Evolutionary conservation across 2,113 vertebrate species (phyloP).

Genomic region (Edolisoma coerulescens): DNA sequence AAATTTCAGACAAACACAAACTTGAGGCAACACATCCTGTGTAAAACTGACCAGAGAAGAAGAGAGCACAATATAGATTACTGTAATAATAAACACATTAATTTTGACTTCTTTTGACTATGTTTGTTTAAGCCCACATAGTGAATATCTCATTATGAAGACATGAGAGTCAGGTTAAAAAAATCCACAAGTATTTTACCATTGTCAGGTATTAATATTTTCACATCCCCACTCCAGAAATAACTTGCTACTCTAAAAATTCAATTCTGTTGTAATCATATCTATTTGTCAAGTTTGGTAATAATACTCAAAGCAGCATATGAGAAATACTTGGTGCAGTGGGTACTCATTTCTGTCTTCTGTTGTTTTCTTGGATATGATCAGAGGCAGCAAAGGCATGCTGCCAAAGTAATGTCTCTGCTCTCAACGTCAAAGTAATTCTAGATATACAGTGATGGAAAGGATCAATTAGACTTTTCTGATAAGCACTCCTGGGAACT

Average conservation of each 20-base stretch:
- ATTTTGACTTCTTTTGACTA: background rate
- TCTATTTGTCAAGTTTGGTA: background rate
- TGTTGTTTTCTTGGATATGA: background rate
- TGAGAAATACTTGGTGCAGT: background rate
- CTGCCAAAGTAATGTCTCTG: background rate
- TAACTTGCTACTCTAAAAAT: background rate
- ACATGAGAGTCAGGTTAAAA: background rate
- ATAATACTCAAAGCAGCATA: background rate
- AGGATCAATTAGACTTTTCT: background rate
- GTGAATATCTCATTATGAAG: background rate
- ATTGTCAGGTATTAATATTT: background rate
- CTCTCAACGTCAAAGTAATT: background rate
- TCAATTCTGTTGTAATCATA: background rate
- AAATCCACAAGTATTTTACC: background rate
- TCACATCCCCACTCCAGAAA: background rate
- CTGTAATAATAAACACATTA: background rate
- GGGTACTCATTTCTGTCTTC: background rate
- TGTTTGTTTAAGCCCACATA: background rate
- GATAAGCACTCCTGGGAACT: background rate
- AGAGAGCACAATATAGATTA: background rate
- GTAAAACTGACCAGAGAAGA: background rate
- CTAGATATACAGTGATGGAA: background rate
- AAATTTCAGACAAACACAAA: background rate
- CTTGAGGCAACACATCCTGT: background rate
- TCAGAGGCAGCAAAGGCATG: background rate